These are phyloP conservation scores for Protobothrops mucrosquamatus DNA, from an alignment of 2,113 vertebrate genomes.

Conservation along the genomic window DNA sequence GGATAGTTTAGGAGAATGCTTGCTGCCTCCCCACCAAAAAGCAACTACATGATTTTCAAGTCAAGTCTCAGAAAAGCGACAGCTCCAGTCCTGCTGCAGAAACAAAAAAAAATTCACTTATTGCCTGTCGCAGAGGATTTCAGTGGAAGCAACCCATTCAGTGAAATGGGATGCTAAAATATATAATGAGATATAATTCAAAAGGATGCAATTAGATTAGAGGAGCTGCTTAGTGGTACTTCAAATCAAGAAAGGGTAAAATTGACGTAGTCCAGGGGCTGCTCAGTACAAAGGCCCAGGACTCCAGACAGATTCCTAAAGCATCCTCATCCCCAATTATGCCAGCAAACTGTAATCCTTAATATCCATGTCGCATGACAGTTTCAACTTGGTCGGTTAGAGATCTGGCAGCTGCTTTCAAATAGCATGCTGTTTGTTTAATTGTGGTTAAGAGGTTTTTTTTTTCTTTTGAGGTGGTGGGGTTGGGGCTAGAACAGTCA, in stretches of 20 bases:
- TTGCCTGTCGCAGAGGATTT: not conserved
- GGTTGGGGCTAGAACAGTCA: too few relatives aligned
- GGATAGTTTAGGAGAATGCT: not conserved
- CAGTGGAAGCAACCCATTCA: not conserved
- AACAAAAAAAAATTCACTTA: not conserved
- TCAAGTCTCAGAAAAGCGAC: not conserved
- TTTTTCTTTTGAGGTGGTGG: too few relatives aligned
- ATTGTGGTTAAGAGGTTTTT: too few relatives aligned
- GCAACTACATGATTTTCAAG: constrained; percentile 11
- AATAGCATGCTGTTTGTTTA: too few relatives aligned
- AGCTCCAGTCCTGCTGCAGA: not conserved
- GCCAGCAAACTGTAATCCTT: too few relatives aligned
- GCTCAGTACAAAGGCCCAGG: too few relatives aligned
- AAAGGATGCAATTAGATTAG: not conserved
- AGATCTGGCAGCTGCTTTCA: too few relatives aligned
- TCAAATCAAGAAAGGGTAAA: not conserved
- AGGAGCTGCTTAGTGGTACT: not conserved
- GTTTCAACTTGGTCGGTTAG: too few relatives aligned
- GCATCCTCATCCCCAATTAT: too few relatives aligned
- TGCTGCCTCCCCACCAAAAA: not conserved
- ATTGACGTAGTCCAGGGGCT: too few relatives aligned
- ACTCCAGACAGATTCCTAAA: too few relatives aligned
- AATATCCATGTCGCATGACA: too few relatives aligned
- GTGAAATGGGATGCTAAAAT: not conserved
- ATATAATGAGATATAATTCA: not conserved